Percentiles rank a stretch among this genome's conserved stretches.
Evolutionary conservation across 2,888 invertebrate species (phyloP).

Genomic region (Masnerella sp.): DNA sequence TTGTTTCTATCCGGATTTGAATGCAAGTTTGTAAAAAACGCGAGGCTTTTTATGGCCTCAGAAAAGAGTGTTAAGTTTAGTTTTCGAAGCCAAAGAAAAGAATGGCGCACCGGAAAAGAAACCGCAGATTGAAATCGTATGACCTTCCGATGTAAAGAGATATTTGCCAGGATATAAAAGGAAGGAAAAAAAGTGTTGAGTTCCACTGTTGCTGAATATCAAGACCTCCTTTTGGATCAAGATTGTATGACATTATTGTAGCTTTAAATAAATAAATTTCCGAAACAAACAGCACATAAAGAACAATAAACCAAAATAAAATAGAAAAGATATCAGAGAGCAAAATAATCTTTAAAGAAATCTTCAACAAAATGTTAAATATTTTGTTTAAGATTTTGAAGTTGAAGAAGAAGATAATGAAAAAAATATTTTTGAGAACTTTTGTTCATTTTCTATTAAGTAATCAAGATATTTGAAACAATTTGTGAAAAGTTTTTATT

Average conservation of each 20-base stretch:
- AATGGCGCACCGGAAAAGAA: constrained; percentile 56
- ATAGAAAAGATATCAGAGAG: too few species aligned
- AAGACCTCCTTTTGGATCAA: constrained; percentile 2
- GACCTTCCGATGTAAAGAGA: constrained; percentile 57
- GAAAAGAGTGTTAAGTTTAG: constrained; percentile 5
- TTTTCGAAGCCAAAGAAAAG: constrained; percentile 11
- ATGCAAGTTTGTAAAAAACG: too few species aligned
- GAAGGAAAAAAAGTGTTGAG: constrained; percentile 25
- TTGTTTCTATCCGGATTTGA: neutral
- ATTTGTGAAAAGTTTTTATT: too few species aligned
- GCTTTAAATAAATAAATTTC: neutral
- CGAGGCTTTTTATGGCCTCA: constrained; percentile 10
- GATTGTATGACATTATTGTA: neutral
- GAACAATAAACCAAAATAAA: too few species aligned
- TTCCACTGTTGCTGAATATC: constrained; percentile 24
- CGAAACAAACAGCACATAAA: neutral
- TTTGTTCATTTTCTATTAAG: too few species aligned
- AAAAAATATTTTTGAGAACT: too few species aligned
- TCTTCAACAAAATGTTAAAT: too few species aligned
- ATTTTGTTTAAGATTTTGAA: too few species aligned
- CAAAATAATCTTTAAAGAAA: too few species aligned
- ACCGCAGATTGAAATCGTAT: constrained; percentile 58
- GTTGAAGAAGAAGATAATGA: too few species aligned
- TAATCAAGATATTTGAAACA: too few species aligned
- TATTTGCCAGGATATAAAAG: constrained; percentile 21